Evolutionary conservation across 2,888 invertebrate species (phyloP), one percentile per base, ranked within the genome.

Genomic region (Drosophila mercatorum): DNA sequence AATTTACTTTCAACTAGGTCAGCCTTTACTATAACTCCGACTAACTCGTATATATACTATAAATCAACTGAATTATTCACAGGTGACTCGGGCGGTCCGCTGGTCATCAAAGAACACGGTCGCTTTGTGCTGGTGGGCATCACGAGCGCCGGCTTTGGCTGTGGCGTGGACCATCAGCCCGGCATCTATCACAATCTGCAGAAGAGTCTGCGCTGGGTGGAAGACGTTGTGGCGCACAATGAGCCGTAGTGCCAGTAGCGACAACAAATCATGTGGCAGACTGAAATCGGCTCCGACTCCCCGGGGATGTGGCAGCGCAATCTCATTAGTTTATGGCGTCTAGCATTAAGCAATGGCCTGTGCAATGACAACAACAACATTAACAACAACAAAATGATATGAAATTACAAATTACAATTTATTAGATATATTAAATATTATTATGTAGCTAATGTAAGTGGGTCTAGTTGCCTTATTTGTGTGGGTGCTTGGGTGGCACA

Each of bases 131-230:
- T 97, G 12, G 96, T 95, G 6, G 97, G 97, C 14, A 97, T 97
- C 75, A 97, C 96, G 0, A 97, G 97, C 34, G 97, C 97, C 0
- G 97, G 97, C 7, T 97, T 97, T 91, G 97, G 97, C 53, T 97
- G 97, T 90, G 97, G 97, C 0, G 96, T 97, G 14, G 96, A 96
- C 89, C 95, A 96, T 88, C 97, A 97, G 92, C 97, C 97, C 0
- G 97, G 97, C 38, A 97, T 97, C 83, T 97, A 97, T 92, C 97
- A 97, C 92, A 96, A 96, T 90, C 95, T 97, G 3, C 94, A 95
- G 80, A 94, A 95, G 82, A 96, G 96, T 6, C 93, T 95, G 31
- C 93, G 94, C 72, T 96, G 96, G 96, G 96, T 96, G 66, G 93
- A 94, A 75, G 94, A 94, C 22, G 93, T 95, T 61, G 94, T 95